Percentiles rank a stretch among this genome's conserved stretches.
These are phyloP conservation scores for Periphyllus acericola DNA, from an alignment of 2,888 invertebrate genomes.

Conservation along the genomic window DNA sequence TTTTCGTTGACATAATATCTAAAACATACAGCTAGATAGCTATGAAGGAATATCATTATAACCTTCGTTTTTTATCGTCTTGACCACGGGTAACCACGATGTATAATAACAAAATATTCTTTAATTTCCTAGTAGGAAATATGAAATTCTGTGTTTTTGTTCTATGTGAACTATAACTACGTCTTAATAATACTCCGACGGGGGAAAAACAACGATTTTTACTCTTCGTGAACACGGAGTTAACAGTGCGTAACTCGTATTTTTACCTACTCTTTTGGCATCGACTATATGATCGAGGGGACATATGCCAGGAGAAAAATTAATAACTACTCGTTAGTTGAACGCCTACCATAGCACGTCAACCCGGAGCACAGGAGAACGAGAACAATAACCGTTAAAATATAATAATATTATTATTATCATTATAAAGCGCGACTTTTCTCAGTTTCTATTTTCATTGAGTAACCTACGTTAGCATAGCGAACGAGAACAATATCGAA, in stretches of 20 bases:
- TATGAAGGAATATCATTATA: background rate
- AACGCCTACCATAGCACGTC: conserved; percentile 21
- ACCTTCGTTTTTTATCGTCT: conserved; percentile 21
- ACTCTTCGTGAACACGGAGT: background rate
- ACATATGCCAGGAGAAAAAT: conserved; percentile 41
- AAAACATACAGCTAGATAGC: background rate
- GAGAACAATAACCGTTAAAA: conserved; percentile 36
- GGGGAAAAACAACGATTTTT: background rate
- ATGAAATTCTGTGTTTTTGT: background rate
- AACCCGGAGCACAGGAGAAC: background rate
- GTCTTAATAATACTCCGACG: background rate
- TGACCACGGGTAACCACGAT: conserved; percentile 31
- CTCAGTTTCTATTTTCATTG: conserved; percentile 24
- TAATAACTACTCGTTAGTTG: conserved; percentile 35
- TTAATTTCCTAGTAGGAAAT: background rate
- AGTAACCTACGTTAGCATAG: background rate
- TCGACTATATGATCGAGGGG: background rate
- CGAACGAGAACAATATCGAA: background rate
- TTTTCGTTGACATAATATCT: conserved; percentile 32
- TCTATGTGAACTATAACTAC: background rate
- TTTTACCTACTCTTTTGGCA: conserved; percentile 53
- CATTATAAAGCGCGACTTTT: conserved; percentile 8
- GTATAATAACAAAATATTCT: background rate
- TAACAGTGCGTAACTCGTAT: conserved; percentile 21
- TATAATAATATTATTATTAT: background rate